Evolutionary conservation across 2,113 vertebrate species (phyloP).

Genomic region (Spilogale gracilis): DNA sequence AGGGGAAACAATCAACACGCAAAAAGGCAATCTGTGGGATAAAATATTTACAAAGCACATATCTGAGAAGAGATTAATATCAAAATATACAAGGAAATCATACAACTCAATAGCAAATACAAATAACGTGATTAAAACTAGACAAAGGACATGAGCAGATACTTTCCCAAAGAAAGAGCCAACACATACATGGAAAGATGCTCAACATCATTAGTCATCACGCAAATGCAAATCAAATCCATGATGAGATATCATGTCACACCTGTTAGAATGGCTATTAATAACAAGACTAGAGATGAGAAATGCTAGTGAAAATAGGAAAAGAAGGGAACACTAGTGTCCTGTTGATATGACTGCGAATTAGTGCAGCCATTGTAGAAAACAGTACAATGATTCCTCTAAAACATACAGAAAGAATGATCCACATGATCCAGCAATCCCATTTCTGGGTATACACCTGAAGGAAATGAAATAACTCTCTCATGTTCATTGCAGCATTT

Average conservation of each 20-base stretch:
- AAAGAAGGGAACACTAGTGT: not conserved
- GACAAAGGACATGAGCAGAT: not conserved
- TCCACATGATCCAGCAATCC: not conserved
- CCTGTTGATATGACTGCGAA: not conserved
- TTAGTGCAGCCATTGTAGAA: not conserved
- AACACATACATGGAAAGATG: not conserved
- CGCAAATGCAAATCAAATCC: not conserved
- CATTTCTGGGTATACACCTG: not conserved
- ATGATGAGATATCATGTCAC: no score
- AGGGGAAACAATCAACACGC: not conserved
- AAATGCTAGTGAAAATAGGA: not conserved
- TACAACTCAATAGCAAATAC: not conserved
- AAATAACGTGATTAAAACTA: not conserved
- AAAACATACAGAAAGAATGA: not conserved
- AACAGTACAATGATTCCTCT: not conserved
- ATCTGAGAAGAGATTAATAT: not conserved
- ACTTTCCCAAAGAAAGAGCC: not conserved
- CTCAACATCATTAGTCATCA: not conserved
- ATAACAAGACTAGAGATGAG: not conserved
- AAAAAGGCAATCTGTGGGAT: not conserved
- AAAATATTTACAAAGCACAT: not conserved
- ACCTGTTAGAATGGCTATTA: not conserved
- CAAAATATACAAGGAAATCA: not conserved
- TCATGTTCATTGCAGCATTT: not conserved
- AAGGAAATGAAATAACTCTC: not conserved